Conservation (phyloP, 2,888 invertebrate genomes). For the Drepanosiphum platanoidis region DNA sequence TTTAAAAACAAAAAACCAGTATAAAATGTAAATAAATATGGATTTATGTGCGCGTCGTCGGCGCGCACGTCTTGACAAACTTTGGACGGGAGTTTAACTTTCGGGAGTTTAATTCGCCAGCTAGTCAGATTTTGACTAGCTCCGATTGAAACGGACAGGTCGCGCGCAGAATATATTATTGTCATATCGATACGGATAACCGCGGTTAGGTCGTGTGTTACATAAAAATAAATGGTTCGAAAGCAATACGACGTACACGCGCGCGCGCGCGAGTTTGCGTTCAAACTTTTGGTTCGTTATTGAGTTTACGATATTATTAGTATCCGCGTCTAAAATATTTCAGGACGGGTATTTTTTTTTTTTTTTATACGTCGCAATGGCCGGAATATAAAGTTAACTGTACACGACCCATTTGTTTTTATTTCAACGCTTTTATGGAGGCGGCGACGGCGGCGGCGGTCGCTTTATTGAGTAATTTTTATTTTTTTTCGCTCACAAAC, state of each 20-base stretch:
- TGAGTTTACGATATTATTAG: background rate
- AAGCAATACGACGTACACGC: background rate
- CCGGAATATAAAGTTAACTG: background rate
- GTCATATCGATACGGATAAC: too few species aligned
- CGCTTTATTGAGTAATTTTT: background rate
- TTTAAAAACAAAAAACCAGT: too few species aligned
- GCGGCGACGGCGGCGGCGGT: background rate
- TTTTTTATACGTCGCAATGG: background rate
- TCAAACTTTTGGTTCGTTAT: background rate
- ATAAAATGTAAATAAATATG: too few species aligned
- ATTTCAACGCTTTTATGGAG: constrained; percentile 1
- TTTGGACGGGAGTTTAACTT: background rate
- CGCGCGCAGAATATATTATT: too few species aligned
- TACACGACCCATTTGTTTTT: background rate
- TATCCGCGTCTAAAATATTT: background rate
- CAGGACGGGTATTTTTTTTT: background rate
- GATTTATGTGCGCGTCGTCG: too few species aligned
- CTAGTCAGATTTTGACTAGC: background rate
- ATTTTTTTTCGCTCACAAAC: background rate
- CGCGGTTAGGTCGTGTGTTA: too few species aligned
- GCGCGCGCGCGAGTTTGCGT: background rate
- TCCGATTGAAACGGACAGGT: background rate
- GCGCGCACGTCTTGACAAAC: too few species aligned
- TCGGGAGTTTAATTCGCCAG: too few species aligned
- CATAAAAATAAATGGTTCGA: background rate